Evolutionary conservation across 1,140 invertebrate genomes (phyloP).

Genomic region (Macrocentrus cingulum): DNA sequence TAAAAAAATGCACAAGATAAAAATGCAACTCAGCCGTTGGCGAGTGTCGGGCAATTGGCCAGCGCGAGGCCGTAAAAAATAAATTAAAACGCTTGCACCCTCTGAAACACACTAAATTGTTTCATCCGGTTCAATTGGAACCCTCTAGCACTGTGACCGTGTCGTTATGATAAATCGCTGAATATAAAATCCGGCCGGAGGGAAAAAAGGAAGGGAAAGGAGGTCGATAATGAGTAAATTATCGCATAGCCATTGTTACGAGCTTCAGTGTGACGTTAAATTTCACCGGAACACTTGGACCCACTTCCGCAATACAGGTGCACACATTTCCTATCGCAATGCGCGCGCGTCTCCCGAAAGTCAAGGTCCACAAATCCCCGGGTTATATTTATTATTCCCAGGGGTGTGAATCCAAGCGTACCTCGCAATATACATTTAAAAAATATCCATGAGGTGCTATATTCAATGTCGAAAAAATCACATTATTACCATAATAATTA

Average conservation of each 20-base stretch:
- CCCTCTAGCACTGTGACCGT: conserved; percentile 28
- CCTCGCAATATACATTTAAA: not conserved
- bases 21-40: conserved; percentile 17
- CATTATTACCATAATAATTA: too few relatives aligned
- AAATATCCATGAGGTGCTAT: not conserved
- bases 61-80: conserved; percentile 34
- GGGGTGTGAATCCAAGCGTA: conserved; percentile 14
- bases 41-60: not conserved
- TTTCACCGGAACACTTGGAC: conserved; percentile 43
- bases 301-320: conserved; percentile 49
- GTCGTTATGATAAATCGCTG: conserved; percentile 43
- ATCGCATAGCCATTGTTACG: not conserved
- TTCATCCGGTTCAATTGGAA: conserved; percentile 54
- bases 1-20: not conserved
- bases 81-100: conserved; percentile 53
- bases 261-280: conserved; percentile 9
- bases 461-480: too few relatives aligned
- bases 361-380: conserved; percentile 1
- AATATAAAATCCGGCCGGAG: conserved; percentile 38
- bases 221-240: not conserved
- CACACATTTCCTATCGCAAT: not conserved
- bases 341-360: not conserved
- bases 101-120: conserved; percentile 51
- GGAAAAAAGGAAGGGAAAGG: not conserved
- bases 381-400: not conserved